Evolutionary conservation across 2,888 invertebrate genomes (phyloP), one percentile per base, ranked within the genome.

Genomic region (Bimastos eiseni): DNA sequence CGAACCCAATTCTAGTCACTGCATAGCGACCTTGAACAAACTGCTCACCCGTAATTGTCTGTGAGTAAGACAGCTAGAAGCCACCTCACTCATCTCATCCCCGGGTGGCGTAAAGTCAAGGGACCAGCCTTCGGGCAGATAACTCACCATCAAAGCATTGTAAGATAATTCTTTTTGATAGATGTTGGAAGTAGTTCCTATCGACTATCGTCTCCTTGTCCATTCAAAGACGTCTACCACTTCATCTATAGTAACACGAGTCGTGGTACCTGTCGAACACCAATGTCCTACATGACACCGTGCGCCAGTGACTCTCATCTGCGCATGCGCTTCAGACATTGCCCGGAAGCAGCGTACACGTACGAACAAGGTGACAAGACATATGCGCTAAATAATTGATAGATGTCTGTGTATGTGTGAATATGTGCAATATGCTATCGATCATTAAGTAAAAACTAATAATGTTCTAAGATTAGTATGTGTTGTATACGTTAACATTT

Each of bases 161-260:
- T 49, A 49, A 17, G 30, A n/a, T 70, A n/a, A 30, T n/a, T 70
- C 24, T 70, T 70, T n/a, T 70, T 70, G 8, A 11, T n/a, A 70
- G 70, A 70, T 13, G 70, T 30, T 70, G 70, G 70, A 70, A 70
- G 70, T 70, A 70, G n/a, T n/a, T 70, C 70, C 70, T n/a, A 70
- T n/a, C 70, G 70, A n/a, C n/a, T 70, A 8, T n/a, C 70, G n/a
- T 70, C 70, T 1, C 30, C 70, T 8, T 70, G 92, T 70, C 92
- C 92, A 24, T 92, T 92, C 41, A 91, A 91, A 38, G 92, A 91
- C 44, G 92, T 92, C 41, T 92, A 90, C 90, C 91, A 91, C 34
- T 92, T 92, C 90, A 91, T 89, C 88, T 92, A 92, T 90, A 92
- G 91, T 88, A 92, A 92, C 89, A 91, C 92, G 89, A 92, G 90